Base-by-base conservation (phyloP, 2,888 invertebrate genomes). In the Metallyticus violacea region DNA sequence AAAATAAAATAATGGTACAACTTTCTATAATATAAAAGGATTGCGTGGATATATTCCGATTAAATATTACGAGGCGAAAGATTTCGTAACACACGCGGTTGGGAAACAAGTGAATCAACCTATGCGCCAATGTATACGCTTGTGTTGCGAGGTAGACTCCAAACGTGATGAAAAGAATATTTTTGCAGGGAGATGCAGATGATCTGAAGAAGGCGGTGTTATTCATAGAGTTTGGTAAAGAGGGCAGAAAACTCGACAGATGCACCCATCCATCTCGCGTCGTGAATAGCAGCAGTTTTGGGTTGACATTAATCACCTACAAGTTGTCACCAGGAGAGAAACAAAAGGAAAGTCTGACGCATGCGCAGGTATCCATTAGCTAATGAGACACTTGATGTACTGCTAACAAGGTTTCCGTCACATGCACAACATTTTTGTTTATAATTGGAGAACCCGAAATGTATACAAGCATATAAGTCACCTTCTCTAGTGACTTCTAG, bases 381-480 rank as follows among this genome's bases (percentile, higher is more conserved):
- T 82, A 82, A 82, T 82, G 82, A 82, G 82, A 26, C 26, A 82
- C 82, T 82, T 82, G 76, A 82, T 26, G n/a, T 25, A 6, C 25
- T 40, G 81, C 40, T 62, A 62, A 62, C 40, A 62, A 62, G 40
- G 40, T 62, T 62, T 62, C 40, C 40, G 40, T 62, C 40, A 62
- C 40, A 62, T 62, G 40, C 40, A 62, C 40, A 62, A 22, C 40
- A n/a, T n/a, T n/a, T 62, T 9, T 62, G 40, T 62, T 62, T 62
- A n/a, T 62, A 62, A 62, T 62, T 62, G 40, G 40, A 62, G 40
- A 22, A 1, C 22, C 40, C 40, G 40, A 22, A 22, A 15, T 62
- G 40, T 22, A 62, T 62, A n/a, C n/a, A n/a, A n/a, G n/a, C n/a
- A n/a, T n/a, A n/a, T n/a, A n/a, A n/a, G n/a, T n/a, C n/a, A n/a